Conservation (phyloP, 37 sponge, comb jelly and placozoan species). For the Bolinopsis microptera region DNA sequence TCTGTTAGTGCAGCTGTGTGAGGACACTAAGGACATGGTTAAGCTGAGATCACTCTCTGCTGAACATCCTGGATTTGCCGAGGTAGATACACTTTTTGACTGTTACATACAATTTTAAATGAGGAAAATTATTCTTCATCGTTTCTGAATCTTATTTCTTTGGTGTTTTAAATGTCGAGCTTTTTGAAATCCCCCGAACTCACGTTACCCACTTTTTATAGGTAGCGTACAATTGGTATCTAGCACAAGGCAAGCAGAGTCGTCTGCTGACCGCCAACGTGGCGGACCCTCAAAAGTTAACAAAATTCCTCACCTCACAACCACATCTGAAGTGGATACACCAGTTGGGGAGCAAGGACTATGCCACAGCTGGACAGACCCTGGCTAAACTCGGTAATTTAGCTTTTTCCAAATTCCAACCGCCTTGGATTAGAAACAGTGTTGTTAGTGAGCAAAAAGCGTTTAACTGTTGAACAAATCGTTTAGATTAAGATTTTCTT, state of each 20-base stretch:
- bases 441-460: too few relatives aligned
- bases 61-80: not conserved
- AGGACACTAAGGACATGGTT: conserved; percentile 31
- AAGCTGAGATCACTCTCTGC: conserved; percentile 17
- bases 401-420: too few relatives aligned
- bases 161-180: too few relatives aligned
- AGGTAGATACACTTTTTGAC: not conserved
- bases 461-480: too few relatives aligned
- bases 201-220: too few relatives aligned
- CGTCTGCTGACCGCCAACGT: conserved; percentile 43
- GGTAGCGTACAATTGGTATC: conserved; percentile 58
- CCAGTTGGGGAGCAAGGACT: conserved; percentile 45
- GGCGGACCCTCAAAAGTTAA: not conserved
- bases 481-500: too few relatives aligned
- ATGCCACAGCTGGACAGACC: not conserved
- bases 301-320: conserved; percentile 39
- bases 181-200: too few relatives aligned
- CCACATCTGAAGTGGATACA: conserved; percentile 42
- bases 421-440: not conserved
- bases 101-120: too few relatives aligned
- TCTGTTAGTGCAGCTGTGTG: conserved; percentile 20
- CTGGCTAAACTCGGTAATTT: not conserved
- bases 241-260: conserved; percentile 9
- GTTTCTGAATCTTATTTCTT: too few relatives aligned
- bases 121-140: too few relatives aligned